Evolutionary conservation across 2,113 vertebrate species (phyloP), one percentile per base, ranked within the genome.

Genomic region (Microtus richardsoni): DNA sequence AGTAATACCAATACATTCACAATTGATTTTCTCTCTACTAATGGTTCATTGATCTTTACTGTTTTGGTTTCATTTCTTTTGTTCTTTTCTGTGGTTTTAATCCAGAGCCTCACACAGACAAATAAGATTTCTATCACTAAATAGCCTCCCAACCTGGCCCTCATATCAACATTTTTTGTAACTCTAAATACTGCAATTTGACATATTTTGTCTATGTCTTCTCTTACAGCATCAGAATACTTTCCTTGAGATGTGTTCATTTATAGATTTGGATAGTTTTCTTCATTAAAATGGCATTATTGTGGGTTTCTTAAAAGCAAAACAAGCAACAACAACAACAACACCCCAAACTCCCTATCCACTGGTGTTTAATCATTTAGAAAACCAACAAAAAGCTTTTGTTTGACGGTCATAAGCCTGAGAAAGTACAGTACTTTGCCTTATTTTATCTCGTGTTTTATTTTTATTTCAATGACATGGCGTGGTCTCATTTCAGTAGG

Each of bases 1-100:
- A 93, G 33, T 39, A 96, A 44, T 66, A 96, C 80, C 64, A 88
- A 91, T 28, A 80, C 5, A 90, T 88, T 95, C 88, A 85, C 96
- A 97, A 97, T 98, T 22, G 26, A 85, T 66, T 47, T 36, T 79
- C 13, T 33, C 26, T 30, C 28, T 71, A 41, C 47, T 62, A 84
- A 84, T 41, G 24, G 26, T 16, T 47, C 39, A 44, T 33, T 82
- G 30, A 41, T 47, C 66, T 5, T 41, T 66, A 2, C 39, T 66
- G 39, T 44, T 85, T 66, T 66, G 64, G 16, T 68, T 87, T n/a
- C 12, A 12, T n/a, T 87, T 33, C 3, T 52, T 17, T 28, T n/a
- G 19, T 19, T 44, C 14, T n/a, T 19, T 71, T 54, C 11, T 71
- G 21, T 39, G 30, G 33, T 52, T 16, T 54, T 33, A 39, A 87